Conservation (phyloP, 2,113 vertebrate species). For the Plotosus lineatus region DNA sequence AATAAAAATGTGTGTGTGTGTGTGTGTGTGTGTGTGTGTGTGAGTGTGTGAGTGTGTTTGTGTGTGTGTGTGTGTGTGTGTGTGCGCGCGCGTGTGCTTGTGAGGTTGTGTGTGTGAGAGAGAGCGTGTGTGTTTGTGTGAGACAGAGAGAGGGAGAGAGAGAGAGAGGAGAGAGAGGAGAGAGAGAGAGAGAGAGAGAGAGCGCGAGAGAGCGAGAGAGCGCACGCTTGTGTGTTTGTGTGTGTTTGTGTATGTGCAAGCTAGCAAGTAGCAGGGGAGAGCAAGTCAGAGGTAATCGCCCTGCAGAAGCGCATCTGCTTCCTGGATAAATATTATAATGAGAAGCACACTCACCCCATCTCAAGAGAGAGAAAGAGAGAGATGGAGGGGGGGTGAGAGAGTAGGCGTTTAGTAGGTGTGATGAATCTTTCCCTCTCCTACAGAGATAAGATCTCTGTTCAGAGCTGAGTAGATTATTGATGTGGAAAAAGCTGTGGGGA, state of each 20-base stretch:
- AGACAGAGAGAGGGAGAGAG: too few species aligned
- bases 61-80: not conserved
- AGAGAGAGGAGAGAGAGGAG: too few species aligned
- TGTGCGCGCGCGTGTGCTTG: not conserved
- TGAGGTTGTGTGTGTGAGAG: not conserved
- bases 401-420: conserved; percentile 7
- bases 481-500: not conserved
- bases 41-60: not conserved
- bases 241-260: not conserved
- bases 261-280: conserved; percentile 66
- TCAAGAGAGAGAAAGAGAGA: conserved; percentile 30
- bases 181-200: too few species aligned
- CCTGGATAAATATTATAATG: conserved; percentile 78
- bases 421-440: conserved; percentile 2
- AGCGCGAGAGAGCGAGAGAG: too few species aligned
- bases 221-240: not conserved
- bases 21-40: not conserved
- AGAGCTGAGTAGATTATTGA: not conserved
- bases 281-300: conserved; percentile 75
- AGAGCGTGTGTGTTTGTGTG: conserved; percentile 15
- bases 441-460: not conserved
- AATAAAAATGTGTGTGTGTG: not conserved
- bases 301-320: conserved; percentile 75
- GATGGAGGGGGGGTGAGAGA: not conserved
- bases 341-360: conserved; percentile 61